Conservation (phyloP, 2,888 invertebrate genomes). For the Lathronympha strigana region DNA sequence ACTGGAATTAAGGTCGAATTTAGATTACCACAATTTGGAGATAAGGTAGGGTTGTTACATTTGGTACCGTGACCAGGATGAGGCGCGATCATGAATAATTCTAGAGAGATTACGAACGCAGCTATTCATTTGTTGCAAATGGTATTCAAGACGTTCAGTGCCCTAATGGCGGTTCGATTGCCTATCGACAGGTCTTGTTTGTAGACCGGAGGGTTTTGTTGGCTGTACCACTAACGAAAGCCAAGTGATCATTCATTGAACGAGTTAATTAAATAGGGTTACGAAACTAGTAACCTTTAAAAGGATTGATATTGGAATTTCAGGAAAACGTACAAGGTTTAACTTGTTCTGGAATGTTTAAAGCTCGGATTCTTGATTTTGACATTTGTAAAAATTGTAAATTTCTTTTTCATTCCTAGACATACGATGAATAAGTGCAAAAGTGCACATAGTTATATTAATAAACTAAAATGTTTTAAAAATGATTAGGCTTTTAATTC, state of each 20-base stretch:
- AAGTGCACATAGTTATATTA: too few species aligned
- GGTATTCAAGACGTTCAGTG: slow-evolving; percentile 44
- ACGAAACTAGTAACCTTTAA: background rate
- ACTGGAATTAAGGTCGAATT: slow-evolving; percentile 15
- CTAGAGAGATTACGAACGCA: slow-evolving; percentile 42
- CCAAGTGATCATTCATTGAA: background rate
- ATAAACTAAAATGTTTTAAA: too few species aligned
- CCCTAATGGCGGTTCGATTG: slow-evolving; percentile 40
- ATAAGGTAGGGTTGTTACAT: slow-evolving; percentile 11
- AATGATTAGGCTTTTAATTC: too few species aligned
- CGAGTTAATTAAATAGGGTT: background rate
- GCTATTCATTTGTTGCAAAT: slow-evolving; percentile 44
- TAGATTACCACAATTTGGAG: background rate
- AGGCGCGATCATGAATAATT: slow-evolving; percentile 42
- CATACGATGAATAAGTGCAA: too few species aligned
- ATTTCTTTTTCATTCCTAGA: too few species aligned
- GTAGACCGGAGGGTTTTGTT: background rate
- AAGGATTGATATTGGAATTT: too few species aligned
- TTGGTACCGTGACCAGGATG: slow-evolving; percentile 39
- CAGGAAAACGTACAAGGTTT: too few species aligned
- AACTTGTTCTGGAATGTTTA: too few species aligned
- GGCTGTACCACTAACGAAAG: background rate
- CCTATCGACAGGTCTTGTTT: slow-evolving; percentile 40
- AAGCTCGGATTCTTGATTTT: too few species aligned
- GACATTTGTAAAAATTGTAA: too few species aligned